Conservation (phyloP, 2,113 vertebrate genomes). For the Trinectes maculatus region DNA sequence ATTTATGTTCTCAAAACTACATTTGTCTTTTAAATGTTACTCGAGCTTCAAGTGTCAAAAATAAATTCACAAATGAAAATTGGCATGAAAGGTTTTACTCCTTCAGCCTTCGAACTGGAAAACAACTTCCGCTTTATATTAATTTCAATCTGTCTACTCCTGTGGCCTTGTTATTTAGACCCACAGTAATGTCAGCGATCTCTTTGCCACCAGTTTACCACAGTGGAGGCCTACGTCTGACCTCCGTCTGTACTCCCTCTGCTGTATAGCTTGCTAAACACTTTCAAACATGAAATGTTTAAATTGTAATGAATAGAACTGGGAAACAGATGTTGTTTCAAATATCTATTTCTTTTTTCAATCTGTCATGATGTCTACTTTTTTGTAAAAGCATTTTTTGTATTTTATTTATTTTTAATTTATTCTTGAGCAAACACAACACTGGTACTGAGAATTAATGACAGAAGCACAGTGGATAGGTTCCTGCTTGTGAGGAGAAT, state of each 20-base stretch:
- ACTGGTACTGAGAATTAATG: conserved; percentile 21
- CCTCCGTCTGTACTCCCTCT: conserved; percentile 35
- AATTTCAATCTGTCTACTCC: background rate
- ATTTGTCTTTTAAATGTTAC: background rate
- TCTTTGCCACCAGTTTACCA: conserved; percentile 1
- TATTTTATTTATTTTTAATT: conserved; percentile 75
- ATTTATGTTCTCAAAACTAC: too few relatives aligned
- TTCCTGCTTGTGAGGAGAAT: conserved; percentile 11
- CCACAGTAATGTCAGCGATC: conserved; percentile 19
- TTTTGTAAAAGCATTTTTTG: conserved; percentile 32
- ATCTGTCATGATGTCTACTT: conserved; percentile 21
- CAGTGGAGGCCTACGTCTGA: conserved; percentile 23
- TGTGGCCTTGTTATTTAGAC: conserved; percentile 33
- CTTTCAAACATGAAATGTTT: conserved; percentile 14
- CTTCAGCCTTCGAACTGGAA: background rate
- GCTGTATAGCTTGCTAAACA: conserved; percentile 5
- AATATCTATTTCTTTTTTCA: background rate
- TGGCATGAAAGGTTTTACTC: background rate
- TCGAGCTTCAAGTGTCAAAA: background rate
- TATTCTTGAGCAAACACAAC: conserved; percentile 56
- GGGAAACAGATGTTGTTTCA: background rate
- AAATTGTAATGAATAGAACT: conserved; percentile 13
- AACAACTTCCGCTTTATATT: background rate
- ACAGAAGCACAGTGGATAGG: conserved; percentile 17
- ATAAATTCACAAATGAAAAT: background rate